phyloP scores from a whole-genome alignment of 1,140 invertebrate genomes.

The Brachionus sp. region DNA sequence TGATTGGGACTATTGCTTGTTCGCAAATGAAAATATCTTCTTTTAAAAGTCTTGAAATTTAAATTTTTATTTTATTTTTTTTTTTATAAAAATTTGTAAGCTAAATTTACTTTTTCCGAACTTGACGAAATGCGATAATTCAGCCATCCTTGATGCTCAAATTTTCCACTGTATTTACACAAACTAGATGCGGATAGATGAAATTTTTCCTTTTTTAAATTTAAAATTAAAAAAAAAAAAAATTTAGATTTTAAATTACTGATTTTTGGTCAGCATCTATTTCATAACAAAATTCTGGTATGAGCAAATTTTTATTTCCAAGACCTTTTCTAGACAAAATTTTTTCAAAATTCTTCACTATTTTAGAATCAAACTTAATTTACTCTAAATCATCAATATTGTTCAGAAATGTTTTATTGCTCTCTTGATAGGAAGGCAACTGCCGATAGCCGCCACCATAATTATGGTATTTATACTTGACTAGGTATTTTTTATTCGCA shows the following conservation, averaged over 20 bases:
- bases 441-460: conserved; percentile 12
- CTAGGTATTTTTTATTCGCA: neutral
- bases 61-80: too few species aligned
- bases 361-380: neutral
- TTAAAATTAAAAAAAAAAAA: neutral
- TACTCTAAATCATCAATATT: neutral
- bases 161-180: neutral
- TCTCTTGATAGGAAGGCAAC: neutral
- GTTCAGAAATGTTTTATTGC: neutral
- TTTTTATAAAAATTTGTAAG: neutral
- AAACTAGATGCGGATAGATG: neutral
- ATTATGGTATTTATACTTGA: neutral
- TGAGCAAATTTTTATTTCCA: neutral
- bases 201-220: neutral
- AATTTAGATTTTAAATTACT: neutral
- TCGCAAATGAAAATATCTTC: conserved; percentile 20
- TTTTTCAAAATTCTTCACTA: neutral
- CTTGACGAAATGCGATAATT: neutral
- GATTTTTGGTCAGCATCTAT: neutral
- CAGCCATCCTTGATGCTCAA: conserved; percentile 31
- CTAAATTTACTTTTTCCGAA: neutral
- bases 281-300: conserved; percentile 2
- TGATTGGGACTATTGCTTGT: neutral
- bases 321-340: neutral
- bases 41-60: neutral